Conservation (phyloP, 92 coral and sea anemone genomes). For the Metridium senile region DNA sequence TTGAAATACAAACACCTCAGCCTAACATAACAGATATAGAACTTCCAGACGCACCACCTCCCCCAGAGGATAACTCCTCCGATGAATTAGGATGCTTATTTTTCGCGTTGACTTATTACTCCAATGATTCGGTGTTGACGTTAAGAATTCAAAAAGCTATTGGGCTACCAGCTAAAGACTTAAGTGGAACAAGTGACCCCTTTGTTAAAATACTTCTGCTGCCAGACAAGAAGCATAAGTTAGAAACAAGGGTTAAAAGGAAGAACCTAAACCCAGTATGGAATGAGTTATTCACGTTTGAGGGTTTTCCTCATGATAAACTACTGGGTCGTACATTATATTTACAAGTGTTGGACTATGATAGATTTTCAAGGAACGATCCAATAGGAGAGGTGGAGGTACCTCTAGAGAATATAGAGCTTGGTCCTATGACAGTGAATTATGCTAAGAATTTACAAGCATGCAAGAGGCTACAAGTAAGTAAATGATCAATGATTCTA, state of each 20-base stretch:
- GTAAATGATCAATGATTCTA: constrained; percentile 5
- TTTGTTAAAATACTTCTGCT: constrained; percentile 91
- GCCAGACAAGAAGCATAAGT: constrained; percentile 91
- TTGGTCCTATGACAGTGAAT: constrained; percentile 87
- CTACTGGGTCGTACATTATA: constrained; percentile 80
- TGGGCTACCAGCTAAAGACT: constrained; percentile 94
- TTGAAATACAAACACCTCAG: constrained; percentile 79
- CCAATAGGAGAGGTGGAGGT: constrained; percentile 93
- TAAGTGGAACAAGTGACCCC: constrained; percentile 98
- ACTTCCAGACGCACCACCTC: constrained; percentile 86
- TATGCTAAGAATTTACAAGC: constrained; percentile 86
- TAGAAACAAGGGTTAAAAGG: constrained; percentile 91
- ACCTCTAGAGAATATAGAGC: constrained; percentile 81
- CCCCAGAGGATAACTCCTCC: constrained; percentile 52
- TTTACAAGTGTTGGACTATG: constrained; percentile 94
- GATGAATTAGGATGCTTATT: constrained; percentile 85
- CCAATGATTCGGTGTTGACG: constrained; percentile 71
- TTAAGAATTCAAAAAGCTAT: constrained; percentile 87
- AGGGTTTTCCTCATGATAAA: constrained; percentile 92
- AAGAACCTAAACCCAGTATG: constrained; percentile 94
- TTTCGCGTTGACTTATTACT: constrained; percentile 86
- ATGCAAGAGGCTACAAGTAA: constrained; percentile 71
- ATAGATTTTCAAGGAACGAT: constrained; percentile 96
- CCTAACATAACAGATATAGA: constrained; percentile 64
- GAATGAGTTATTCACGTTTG: constrained; percentile 95